Conservation (phyloP, 2,113 vertebrate genomes). For the cat (Felis catus) region F.catus_Fca126_mat1.0 CM031419.1:106665501-106666000, state of each 20-base stretch:
- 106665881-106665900: not conserved
- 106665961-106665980: not conserved
- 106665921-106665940: not conserved
- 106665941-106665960: not conserved
- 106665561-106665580: not conserved
- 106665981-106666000: not conserved
- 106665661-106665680: not conserved
- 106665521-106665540: not conserved
- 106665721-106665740: not conserved
- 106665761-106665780: not conserved
- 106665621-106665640: not conserved
- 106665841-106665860: not conserved
- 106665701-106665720: not conserved
- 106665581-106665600: not conserved
- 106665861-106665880: not conserved
- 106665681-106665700: not conserved
- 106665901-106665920: not conserved
- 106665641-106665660: not conserved
- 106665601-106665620: not conserved
- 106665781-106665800: not conserved
- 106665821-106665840: not conserved
- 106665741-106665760: not conserved
- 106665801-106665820: not conserved
- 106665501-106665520: not conserved
- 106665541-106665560: not conserved